phyloP scores from a whole-genome alignment of 2,797 vertebrate species.

The Urocyon cinereoargenteus region DNA sequence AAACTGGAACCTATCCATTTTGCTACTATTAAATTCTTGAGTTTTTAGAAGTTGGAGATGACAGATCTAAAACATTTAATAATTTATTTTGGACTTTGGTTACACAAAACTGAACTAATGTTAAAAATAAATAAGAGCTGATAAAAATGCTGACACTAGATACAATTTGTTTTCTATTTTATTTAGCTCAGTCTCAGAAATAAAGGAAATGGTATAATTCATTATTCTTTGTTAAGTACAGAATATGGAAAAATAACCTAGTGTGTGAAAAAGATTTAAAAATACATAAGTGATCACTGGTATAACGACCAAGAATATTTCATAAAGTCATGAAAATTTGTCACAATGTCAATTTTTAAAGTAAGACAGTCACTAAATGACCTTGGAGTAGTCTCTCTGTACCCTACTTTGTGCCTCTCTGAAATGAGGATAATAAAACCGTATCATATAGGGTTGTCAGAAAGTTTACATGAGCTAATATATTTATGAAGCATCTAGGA shows the following conservation, averaged over 20 bases:
- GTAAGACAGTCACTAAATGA: background rate
- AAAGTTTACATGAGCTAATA: constrained; percentile 42
- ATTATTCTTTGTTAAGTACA: constrained; percentile 14
- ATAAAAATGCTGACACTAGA: background rate
- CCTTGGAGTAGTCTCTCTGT: background rate
- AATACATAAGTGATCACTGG: background rate
- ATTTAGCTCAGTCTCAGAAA: constrained; percentile 37
- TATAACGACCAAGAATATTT: constrained; percentile 34
- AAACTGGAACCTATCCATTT: constrained; percentile 36
- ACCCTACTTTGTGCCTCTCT: background rate
- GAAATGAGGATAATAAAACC: background rate
- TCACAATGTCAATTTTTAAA: constrained; percentile 33
- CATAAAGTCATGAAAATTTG: constrained; percentile 22
- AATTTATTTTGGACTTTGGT: constrained; percentile 21
- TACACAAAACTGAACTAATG: constrained; percentile 48
- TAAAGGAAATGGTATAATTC: background rate
- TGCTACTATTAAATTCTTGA: background rate
- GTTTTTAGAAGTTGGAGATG: constrained; percentile 33
- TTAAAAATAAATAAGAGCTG: constrained; percentile 9
- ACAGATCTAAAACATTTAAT: constrained; percentile 32
- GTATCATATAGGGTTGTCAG: background rate
- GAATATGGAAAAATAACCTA: constrained; percentile 23
- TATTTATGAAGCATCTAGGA: background rate
- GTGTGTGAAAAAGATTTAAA: background rate
- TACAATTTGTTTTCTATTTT: constrained; percentile 42